Base-by-base conservation (phyloP, 2,888 invertebrate genomes). In the Beris chalybata region DNA sequence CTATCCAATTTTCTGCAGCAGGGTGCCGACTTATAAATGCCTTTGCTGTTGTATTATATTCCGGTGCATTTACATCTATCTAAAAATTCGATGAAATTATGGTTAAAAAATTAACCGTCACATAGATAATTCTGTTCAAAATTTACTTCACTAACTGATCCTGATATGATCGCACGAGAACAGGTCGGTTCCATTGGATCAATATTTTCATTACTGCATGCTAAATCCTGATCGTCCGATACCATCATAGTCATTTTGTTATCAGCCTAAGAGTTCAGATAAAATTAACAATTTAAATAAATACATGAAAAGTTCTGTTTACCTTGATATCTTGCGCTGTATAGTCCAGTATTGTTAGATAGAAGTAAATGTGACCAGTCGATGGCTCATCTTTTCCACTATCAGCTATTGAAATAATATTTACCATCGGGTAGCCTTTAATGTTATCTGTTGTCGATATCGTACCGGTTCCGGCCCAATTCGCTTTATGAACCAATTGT, bases 161-260 rank as follows among this genome's bases (percentile, higher is more conserved):
- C 81, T 69, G 76, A 78, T 5, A 81, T 73, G 13, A 80, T 77
- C 7, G 71, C 70, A 4, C 80, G 74, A 0, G 76, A 72, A 72
- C 81, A 81, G 0, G 77, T 78, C 2, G 81, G 81, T 68, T 81
- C 81, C 80, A 81, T 81, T 4, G 81, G 80, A 74, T 81, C 81
- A 3, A 71, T 70, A 22, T 73, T 72, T 32, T 52, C 57, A 6
- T 69, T 70, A 4, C 73, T 71, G 65, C 81, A 81, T n/a, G 74
- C 73, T 4, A 76, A 66, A n/a, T 73, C 71, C 69, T 81, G 78
- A 57, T 79, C 80, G 59, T 77, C 76, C 5, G 74, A 74, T 45
- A 81, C 74, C 48, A 79, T 57, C 11, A 80, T 74, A 0, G 79
- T 79, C 5, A 77, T 74, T 64, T 76, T 77, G 67, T 80, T 81